Percentiles rank a stretch among this genome's conserved stretches.
These are phyloP conservation scores for Eolophus roseicapilla DNA, from an alignment of 2,113 vertebrate species.

Conservation along the genomic window DNA sequence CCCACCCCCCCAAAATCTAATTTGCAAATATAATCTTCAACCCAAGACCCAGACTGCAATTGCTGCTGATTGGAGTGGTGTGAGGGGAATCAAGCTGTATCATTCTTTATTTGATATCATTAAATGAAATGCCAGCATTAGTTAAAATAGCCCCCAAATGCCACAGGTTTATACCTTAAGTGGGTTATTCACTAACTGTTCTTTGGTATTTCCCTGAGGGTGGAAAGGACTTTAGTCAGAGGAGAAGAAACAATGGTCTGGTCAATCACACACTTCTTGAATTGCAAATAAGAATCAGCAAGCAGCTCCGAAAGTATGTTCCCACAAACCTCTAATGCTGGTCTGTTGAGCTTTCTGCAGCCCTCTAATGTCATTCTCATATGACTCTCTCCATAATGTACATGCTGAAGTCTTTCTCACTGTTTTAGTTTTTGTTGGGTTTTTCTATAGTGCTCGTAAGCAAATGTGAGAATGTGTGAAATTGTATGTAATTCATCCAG, in stretches of 20 bases:
- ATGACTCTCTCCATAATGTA: background rate
- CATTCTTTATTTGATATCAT: slow-evolving; percentile 2
- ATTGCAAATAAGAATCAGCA: slow-evolving; percentile 34
- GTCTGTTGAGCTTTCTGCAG: background rate
- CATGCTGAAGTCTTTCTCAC: background rate
- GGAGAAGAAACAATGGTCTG: slow-evolving; percentile 25
- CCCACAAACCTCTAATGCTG: background rate
- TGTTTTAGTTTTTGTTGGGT: background rate
- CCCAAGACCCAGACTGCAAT: background rate
- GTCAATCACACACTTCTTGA: slow-evolving; percentile 41
- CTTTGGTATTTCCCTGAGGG: slow-evolving; percentile 8
- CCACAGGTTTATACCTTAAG: background rate
- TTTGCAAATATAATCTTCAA: slow-evolving; percentile 9
- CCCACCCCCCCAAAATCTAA: background rate
- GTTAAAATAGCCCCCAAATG: background rate
- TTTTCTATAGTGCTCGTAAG: background rate
- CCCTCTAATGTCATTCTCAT: background rate
- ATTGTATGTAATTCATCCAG: background rate
- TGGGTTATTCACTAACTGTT: background rate
- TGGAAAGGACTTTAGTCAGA: background rate
- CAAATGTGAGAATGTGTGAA: background rate
- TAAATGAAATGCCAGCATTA: slow-evolving; percentile 15
- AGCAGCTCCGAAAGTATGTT: background rate
- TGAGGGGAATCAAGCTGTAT: background rate
- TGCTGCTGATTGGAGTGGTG: background rate